Percentiles rank a stretch among this genome's conserved stretches.
Conservation (phyloP, 2,888 invertebrate species). For the Pycnomerus fuliginosus region DNA sequence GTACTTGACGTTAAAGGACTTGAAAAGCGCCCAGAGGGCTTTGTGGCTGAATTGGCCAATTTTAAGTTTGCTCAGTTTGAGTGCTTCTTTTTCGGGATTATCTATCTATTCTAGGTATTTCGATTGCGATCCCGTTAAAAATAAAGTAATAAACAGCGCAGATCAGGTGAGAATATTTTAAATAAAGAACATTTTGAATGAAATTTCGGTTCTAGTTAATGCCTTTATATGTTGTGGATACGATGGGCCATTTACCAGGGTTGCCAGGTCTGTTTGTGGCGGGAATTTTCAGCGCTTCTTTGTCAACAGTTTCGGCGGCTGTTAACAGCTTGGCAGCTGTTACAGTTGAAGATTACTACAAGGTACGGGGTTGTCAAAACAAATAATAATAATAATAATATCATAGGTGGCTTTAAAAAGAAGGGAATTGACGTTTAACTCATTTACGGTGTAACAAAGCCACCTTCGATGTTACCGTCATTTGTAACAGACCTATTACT, state of each 20-base stretch:
- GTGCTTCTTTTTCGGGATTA: constrained; percentile 70
- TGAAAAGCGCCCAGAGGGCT: constrained; percentile 69
- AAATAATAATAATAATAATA: too few relatives aligned
- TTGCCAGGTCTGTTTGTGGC: constrained; percentile 88
- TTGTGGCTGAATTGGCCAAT: constrained; percentile 84
- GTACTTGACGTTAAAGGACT: constrained; percentile 67
- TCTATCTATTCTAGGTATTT: constrained; percentile 82
- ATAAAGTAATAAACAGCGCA: constrained; percentile 61
- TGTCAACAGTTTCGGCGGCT: constrained; percentile 89
- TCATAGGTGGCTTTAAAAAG: too few relatives aligned
- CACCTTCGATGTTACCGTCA: too few relatives aligned
- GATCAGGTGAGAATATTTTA: constrained; percentile 60
- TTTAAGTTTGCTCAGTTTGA: constrained; percentile 68
- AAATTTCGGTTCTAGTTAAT: constrained; percentile 55
- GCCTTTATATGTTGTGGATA: constrained; percentile 77
- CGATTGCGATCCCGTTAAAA: constrained; percentile 75
- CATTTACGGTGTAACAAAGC: too few relatives aligned
- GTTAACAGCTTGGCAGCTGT: constrained; percentile 87
- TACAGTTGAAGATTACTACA: constrained; percentile 83
- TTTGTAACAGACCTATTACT: too few relatives aligned
- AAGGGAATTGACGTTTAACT: too few relatives aligned
- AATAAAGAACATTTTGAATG: not conserved
- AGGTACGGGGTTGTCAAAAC: too few relatives aligned
- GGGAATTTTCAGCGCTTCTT: constrained; percentile 86
- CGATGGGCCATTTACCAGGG: constrained; percentile 72